Conservation (phyloP, 2,113 vertebrate genomes). For the Periophthalmus modestus region DNA sequence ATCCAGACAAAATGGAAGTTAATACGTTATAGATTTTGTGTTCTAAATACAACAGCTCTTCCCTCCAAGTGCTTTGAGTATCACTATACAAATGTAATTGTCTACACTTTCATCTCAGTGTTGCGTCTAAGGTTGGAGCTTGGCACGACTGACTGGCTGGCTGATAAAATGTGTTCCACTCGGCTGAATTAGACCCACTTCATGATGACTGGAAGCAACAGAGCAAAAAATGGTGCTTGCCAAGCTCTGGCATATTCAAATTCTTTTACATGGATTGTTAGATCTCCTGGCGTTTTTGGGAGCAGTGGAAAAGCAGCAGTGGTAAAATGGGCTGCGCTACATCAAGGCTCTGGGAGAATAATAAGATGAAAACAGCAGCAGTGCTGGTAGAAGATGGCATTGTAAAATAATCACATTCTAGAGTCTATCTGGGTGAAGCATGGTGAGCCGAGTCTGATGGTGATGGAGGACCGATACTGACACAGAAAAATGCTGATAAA, state of each 20-base stretch:
- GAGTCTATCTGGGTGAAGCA: no score
- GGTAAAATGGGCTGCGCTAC: constrained; percentile 12
- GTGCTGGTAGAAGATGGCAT: not conserved
- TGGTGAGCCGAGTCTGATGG: no score
- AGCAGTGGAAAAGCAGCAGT: not conserved
- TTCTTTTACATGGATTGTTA: constrained; percentile 61
- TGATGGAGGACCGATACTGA: no score
- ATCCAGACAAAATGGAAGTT: not conserved
- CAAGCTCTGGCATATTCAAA: constrained; percentile 64
- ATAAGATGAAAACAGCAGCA: constrained; percentile 30
- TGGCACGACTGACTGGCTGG: constrained; percentile 51
- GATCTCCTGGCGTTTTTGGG: constrained; percentile 14
- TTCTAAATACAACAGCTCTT: constrained; percentile 8
- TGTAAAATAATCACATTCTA: not conserved
- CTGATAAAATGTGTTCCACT: constrained; percentile 70
- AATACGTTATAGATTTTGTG: not conserved
- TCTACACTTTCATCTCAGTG: constrained; percentile 36
- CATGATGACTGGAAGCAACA: constrained; percentile 65
- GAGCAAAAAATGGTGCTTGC: constrained; percentile 72
- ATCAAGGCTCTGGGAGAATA: constrained; percentile 32
- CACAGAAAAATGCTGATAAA: no score
- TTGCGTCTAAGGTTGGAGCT: constrained; percentile 32
- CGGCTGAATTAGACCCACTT: constrained; percentile 67
- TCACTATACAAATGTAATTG: constrained; percentile 25
- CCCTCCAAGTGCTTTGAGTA: constrained; percentile 1